A percentile compares a stretch with the other conserved stretches of the same genome.
These are phyloP conservation scores for Therioaphis trifolii DNA, from an alignment of 2,888 invertebrate genomes.

Conservation along the genomic window DNA sequence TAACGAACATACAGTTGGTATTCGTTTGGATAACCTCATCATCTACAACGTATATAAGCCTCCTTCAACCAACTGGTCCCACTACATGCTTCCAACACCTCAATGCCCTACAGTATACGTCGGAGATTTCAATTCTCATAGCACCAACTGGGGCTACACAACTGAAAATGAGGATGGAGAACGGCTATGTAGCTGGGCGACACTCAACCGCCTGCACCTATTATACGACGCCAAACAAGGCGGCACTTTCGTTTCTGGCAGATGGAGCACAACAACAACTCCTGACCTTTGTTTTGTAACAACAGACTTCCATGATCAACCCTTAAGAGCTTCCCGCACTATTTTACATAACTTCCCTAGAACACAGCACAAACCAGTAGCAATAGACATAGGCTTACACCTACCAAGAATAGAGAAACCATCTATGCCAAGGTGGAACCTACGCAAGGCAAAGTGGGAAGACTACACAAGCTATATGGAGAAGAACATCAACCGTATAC, in stretches of 20 bases:
- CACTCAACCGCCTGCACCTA: conserved; percentile 10
- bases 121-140: background rate
- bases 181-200: conserved; percentile 10
- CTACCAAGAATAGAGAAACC: background rate
- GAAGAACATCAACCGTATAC: background rate
- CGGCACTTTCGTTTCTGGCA: conserved; percentile 1
- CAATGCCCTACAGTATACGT: conserved; percentile 4
- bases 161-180: conserved; percentile 31
- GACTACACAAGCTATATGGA: background rate
- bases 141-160: conserved; percentile 25
- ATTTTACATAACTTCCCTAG: background rate
- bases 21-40: conserved; percentile 17
- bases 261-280: conserved; percentile 11
- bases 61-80: conserved; percentile 22
- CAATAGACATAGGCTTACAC: background rate
- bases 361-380: background rate
- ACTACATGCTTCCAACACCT: conserved; percentile 9
- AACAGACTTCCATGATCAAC: conserved; percentile 7
- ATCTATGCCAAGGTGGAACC: background rate
- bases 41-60: conserved; percentile 12
- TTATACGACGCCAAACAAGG: conserved; percentile 15
- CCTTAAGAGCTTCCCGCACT: background rate
- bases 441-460: background rate
- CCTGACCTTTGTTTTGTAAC: conserved; percentile 43
- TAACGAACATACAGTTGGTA: conserved; percentile 35